Evolutionary conservation across 2,797 vertebrate genomes (phyloP).

Genomic region (Meda fulgida): DNA sequence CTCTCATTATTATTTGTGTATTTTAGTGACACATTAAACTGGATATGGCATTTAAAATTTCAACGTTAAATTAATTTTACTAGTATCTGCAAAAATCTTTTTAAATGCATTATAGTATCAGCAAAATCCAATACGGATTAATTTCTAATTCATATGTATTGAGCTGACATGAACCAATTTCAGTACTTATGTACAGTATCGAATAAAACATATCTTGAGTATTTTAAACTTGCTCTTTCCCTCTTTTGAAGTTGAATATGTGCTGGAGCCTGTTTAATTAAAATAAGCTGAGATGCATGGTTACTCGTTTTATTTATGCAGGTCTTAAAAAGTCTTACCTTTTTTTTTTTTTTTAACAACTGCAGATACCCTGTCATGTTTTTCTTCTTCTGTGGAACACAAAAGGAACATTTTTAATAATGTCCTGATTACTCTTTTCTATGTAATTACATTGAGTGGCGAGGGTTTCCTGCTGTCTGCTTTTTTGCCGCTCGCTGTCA

Average conservation of each 20-base stretch:
- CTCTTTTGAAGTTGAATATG: neutral
- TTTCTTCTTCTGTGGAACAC: neutral
- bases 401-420: neutral
- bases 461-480: neutral
- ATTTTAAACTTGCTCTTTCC: neutral
- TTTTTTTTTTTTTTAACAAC: neutral
- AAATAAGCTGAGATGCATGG: neutral
- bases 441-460: neutral
- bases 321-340: neutral
- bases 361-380: neutral
- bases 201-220: neutral
- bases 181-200: neutral
- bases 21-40: neutral
- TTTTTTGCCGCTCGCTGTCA: neutral
- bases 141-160: neutral
- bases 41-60: neutral
- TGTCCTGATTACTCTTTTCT: neutral
- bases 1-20: neutral
- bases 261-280: neutral
- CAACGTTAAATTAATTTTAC: neutral
- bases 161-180: neutral
- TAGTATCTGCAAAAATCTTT: neutral
- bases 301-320: neutral
- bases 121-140: neutral
- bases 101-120: neutral